These are phyloP conservation scores for Rattus norvegicus DNA, from an alignment of 2,113 vertebrate genomes.

Conservation along the genomic window GRCr8 NC_086019.1:64084001-64084500, in stretches of 20 bases:
- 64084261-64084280: background rate
- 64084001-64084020: background rate
- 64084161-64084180: background rate
- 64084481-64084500: background rate
- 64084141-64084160: background rate
- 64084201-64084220: background rate
- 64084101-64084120: fast-evolving
- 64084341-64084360: background rate
- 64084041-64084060: background rate
- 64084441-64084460: fast-evolving
- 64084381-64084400: background rate
- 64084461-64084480: fast-evolving
- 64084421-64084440: fast-evolving
- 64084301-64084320: background rate
- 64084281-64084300: too few species aligned
- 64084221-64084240: background rate
- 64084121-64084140: background rate
- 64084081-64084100: fast-evolving
- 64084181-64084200: background rate
- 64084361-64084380: background rate
- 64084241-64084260: background rate
- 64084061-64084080: background rate
- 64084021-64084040: background rate
- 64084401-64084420: background rate
- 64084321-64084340: fast-evolving